These are phyloP conservation scores for Actinopyga echinites DNA, from an alignment of 53 echinoderm and acorn worm genomes.

Conservation along the genomic window DNA sequence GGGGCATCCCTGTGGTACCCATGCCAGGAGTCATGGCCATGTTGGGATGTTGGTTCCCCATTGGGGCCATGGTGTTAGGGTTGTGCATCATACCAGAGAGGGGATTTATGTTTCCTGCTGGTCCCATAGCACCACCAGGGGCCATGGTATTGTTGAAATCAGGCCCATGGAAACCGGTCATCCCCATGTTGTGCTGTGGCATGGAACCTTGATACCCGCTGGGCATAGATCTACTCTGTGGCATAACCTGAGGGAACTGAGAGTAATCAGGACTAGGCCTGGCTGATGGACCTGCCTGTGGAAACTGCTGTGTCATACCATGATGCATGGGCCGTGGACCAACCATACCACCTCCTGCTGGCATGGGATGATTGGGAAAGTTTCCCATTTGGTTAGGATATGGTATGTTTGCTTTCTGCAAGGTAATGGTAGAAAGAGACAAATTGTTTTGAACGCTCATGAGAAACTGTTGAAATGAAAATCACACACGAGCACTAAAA, in stretches of 20 bases:
- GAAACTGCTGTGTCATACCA: conserved; percentile 73
- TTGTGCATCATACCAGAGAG: conserved; percentile 62
- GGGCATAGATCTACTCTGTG: conserved; percentile 59
- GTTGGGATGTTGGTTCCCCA: conserved; percentile 65
- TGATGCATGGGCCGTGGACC: conserved; percentile 77
- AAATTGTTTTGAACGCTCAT: background rate
- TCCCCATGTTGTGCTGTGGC: conserved; percentile 51
- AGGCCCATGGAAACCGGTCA: conserved; percentile 32
- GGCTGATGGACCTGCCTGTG: conserved; percentile 53
- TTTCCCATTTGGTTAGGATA: conserved; percentile 58
- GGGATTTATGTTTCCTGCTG: conserved; percentile 22
- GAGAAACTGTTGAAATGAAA: too few species aligned
- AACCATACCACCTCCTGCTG: conserved; percentile 58
- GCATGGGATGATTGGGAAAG: conserved; percentile 48
- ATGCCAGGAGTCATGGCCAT: conserved; percentile 79
- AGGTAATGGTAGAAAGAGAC: background rate
- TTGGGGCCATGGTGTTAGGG: conserved; percentile 59
- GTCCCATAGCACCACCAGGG: conserved; percentile 40
- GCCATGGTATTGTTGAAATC: conserved; percentile 39
- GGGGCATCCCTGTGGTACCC: conserved; percentile 45
- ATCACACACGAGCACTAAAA: too few species aligned
- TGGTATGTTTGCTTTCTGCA: conserved; percentile 57
- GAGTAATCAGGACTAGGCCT: conserved; percentile 67
- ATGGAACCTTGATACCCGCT: conserved; percentile 66
- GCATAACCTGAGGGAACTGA: conserved; percentile 77